Evolutionary conservation across 1,140 invertebrate genomes (phyloP).

Genomic region (Drosophila pseudoananassae): DNA sequence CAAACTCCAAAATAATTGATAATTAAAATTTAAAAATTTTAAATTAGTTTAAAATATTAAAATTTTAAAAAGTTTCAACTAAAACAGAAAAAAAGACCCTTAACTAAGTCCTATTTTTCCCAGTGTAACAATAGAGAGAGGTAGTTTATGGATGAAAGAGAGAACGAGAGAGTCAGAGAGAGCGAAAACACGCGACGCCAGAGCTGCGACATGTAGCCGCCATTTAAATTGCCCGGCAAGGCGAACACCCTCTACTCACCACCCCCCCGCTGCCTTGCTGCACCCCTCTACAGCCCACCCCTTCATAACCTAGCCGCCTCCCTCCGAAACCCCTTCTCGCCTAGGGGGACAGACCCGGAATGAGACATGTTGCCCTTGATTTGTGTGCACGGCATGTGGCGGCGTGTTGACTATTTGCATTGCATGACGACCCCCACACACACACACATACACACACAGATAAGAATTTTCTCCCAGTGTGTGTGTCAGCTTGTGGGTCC

Average conservation of each 20-base stretch:
- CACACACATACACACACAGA: conserved; percentile 8
- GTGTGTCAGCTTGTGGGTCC: conserved; percentile 23
- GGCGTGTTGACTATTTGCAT: conserved; percentile 80
- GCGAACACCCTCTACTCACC: conserved; percentile 54
- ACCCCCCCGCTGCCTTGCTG: background rate
- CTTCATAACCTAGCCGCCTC: background rate
- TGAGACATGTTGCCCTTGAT: conserved; percentile 79
- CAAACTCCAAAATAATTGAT: too few species aligned
- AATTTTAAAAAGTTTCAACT: too few species aligned
- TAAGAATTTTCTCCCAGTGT: conserved; percentile 3
- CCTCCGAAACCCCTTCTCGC: background rate
- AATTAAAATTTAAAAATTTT: too few species aligned
- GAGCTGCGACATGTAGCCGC: conserved; percentile 73
- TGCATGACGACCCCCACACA: conserved; percentile 59
- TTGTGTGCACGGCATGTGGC: conserved; percentile 81
- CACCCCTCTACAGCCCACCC: background rate
- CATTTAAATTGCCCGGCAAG: conserved; percentile 68
- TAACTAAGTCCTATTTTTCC: background rate
- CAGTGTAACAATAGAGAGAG: conserved; percentile 4
- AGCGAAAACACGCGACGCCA: conserved; percentile 63
- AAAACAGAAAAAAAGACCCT: too few species aligned
- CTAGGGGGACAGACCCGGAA: conserved; percentile 47
- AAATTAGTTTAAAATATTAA: too few species aligned
- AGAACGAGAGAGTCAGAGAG: conserved; percentile 1
- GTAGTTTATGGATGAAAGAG: conserved; percentile 20